A percentile compares a stretch with the other conserved stretches of the same genome.
phyloP scores from a whole-genome alignment of 2,113 vertebrate genomes.

The Nothoprocta pentlandii region DNA sequence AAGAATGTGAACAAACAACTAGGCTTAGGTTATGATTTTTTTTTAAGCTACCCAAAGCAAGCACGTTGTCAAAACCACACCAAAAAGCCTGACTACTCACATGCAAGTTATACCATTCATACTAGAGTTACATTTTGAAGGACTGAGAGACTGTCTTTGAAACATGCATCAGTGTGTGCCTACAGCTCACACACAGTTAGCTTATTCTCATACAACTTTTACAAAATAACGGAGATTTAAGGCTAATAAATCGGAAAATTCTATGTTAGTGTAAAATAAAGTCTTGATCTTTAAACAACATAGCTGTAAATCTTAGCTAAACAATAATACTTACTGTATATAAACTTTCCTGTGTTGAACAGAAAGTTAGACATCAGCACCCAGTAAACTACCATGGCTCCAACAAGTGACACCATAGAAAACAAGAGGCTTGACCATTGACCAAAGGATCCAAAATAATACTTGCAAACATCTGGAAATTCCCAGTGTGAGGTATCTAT shows the following conservation, averaged over 20 bases:
- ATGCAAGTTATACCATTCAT: not conserved
- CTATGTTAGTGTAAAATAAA: not conserved
- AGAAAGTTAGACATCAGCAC: conserved; percentile 99
- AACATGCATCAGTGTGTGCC: not conserved
- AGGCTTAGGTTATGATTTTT: not conserved
- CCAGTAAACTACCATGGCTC: conserved; percentile 99
- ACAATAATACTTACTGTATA: conserved; percentile 89
- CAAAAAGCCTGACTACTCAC: not conserved
- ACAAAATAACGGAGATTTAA: not conserved
- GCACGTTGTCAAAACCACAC: not conserved
- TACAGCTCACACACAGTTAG: accelerated
- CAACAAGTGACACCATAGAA: conserved; percentile 92
- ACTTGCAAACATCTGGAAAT: conserved; percentile 94
- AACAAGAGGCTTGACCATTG: conserved; percentile 95
- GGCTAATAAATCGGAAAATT: not conserved
- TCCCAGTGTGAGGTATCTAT: conserved; percentile 91
- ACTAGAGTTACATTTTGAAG: not conserved
- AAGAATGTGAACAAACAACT: not conserved
- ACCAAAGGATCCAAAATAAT: conserved; percentile 94
- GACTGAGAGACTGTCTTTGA: not conserved
- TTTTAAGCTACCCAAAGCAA: not conserved
- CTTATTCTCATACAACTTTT: not conserved
- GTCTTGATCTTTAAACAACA: not conserved
- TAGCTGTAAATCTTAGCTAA: not conserved
- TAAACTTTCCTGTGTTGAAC: conserved; percentile 93